Percentiles rank a stretch among this genome's conserved stretches.
Conservation (phyloP, 2,797 vertebrate genomes). For the Petrocephalus schoutedeni region DNA sequence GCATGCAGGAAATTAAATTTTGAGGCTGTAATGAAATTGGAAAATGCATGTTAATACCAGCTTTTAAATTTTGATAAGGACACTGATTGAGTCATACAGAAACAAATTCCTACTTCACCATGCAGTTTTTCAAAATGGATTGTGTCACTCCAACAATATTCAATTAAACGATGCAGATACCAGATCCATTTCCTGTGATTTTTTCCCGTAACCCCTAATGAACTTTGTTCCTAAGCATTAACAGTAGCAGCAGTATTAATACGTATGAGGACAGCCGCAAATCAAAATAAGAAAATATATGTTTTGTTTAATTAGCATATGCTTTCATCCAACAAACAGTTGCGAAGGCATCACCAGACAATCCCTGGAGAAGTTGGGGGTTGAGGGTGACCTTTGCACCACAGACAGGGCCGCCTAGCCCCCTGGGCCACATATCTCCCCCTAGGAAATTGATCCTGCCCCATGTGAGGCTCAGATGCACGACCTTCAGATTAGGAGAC, state of each 20-base stretch:
- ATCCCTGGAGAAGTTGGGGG: not conserved
- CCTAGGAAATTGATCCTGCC: not conserved
- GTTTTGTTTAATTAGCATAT: not conserved
- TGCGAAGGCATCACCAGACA: not conserved
- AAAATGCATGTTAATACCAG: not conserved
- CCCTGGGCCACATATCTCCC: not conserved
- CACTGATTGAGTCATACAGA: not conserved
- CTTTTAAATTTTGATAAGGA: not conserved
- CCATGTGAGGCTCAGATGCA: not conserved
- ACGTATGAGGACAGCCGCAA: conserved; percentile 29
- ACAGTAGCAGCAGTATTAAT: conserved; percentile 27
- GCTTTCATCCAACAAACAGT: not conserved
- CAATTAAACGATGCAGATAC: conserved; percentile 18
- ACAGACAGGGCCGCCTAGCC: not conserved
- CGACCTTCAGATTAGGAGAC: not conserved
- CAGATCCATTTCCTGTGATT: not conserved
- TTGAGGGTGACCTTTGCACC: not conserved
- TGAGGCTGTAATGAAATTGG: not conserved
- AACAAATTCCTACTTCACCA: not conserved
- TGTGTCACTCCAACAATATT: not conserved
- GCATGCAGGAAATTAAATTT: not conserved
- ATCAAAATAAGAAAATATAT: not conserved
- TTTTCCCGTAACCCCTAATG: not conserved
- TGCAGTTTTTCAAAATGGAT: not conserved
- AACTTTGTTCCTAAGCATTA: conserved; percentile 36